Evolutionary conservation across 2,888 invertebrate species (phyloP).

Genomic region (Tolmerus cingulatus): DNA sequence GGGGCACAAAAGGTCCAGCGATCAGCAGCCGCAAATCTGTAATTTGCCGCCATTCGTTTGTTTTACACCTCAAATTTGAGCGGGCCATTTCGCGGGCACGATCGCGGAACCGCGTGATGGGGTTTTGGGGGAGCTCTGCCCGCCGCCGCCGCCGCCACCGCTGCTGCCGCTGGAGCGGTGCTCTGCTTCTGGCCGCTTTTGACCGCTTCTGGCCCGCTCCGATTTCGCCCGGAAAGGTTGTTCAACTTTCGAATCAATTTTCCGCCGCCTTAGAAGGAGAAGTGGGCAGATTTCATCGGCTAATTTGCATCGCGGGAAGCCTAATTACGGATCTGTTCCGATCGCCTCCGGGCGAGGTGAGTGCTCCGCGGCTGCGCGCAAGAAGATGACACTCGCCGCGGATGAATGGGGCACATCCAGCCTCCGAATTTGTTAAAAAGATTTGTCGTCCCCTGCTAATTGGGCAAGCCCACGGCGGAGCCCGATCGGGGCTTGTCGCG

Average conservation of each 20-base stretch:
- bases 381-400: neutral
- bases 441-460: conserved; percentile 33
- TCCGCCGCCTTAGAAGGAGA: conserved; percentile 10
- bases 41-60: neutral
- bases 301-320: conserved; percentile 30
- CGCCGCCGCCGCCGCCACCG: no score
- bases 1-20: neutral
- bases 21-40: neutral
- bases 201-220: neutral
- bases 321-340: conserved; percentile 21
- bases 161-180: no score
- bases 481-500: neutral
- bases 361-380: neutral
- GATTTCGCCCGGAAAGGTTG: conserved; percentile 27
- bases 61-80: neutral
- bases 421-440: conserved; percentile 5
- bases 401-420: conserved; percentile 11
- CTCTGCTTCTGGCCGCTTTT: neutral
- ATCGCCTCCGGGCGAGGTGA: neutral
- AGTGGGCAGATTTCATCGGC: conserved; percentile 37
- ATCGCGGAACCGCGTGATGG: neutral
- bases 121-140: neutral
- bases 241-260: conserved; percentile 40
- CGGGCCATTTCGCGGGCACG: neutral
- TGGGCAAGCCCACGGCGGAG: conserved; percentile 15